A percentile compares a stretch with the other conserved stretches of the same genome.
Conservation (phyloP, 2,113 vertebrate genomes). For the Callipepla squamata region DNA sequence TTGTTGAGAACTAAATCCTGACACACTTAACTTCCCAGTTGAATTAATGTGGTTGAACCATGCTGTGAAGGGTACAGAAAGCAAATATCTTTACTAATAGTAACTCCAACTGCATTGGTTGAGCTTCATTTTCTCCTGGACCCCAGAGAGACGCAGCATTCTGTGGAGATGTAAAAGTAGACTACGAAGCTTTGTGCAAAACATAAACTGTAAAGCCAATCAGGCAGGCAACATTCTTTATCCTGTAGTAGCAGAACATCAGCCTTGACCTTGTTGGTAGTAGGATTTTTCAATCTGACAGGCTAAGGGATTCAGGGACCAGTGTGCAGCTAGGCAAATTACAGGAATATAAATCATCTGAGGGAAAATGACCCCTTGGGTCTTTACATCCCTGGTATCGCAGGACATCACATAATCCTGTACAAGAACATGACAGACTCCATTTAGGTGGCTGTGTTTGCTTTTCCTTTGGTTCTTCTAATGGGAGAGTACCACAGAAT, state of each 20-base stretch:
- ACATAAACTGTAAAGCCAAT: background rate
- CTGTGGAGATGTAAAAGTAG: background rate
- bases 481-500: background rate
- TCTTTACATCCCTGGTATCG: background rate
- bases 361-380: background rate
- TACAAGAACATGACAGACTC: background rate
- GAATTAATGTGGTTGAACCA: background rate
- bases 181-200: background rate
- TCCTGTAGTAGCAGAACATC: background rate
- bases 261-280: background rate
- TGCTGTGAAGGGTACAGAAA: background rate
- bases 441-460: background rate
- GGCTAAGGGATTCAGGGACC: background rate
- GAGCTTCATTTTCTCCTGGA: background rate
- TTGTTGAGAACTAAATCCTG: background rate
- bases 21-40: background rate
- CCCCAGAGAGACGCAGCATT: background rate
- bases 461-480: background rate
- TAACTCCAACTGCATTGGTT: background rate
- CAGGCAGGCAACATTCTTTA: background rate
- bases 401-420: background rate
- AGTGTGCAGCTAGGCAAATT: background rate
- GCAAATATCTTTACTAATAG: background rate
- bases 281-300: background rate
- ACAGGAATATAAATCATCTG: background rate